Evolutionary conservation across 2,888 invertebrate species (phyloP).

Genomic region (Dendrolimus houi): DNA sequence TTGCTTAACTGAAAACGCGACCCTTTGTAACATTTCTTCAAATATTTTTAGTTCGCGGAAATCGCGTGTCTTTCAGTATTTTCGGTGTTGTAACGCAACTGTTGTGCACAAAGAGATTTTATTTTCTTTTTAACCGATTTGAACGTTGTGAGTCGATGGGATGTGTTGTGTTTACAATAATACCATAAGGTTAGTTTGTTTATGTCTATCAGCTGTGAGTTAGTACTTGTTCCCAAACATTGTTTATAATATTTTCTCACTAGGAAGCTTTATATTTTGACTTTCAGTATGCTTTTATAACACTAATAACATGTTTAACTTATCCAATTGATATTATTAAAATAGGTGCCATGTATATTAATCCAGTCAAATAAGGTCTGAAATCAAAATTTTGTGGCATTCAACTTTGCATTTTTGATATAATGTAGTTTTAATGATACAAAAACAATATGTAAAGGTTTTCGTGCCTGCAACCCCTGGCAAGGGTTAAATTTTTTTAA

Average conservation of each 20-base stretch:
- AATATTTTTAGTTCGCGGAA: conserved; percentile 61
- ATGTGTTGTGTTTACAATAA: conserved; percentile 40
- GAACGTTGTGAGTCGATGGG: conserved; percentile 41
- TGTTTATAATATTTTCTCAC: conserved; percentile 5
- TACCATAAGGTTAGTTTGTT: conserved; percentile 53
- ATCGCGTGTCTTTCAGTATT: conserved; percentile 35
- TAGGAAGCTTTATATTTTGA: no score
- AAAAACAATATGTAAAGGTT: no score
- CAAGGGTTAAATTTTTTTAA: no score
- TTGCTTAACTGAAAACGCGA: conserved; percentile 28
- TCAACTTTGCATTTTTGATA: no score
- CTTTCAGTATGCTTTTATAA: no score
- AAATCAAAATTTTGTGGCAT: no score
- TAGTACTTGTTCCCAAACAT: conserved; percentile 10
- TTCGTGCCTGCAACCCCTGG: no score
- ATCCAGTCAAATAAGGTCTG: no score
- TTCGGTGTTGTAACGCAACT: conserved; percentile 21
- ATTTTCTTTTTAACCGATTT: conserved; percentile 18
- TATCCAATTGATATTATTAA: no score
- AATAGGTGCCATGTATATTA: no score
- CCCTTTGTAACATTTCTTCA: conserved; percentile 39
- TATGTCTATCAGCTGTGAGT: conserved; percentile 50
- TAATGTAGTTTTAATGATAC: no score
- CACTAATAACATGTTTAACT: no score
- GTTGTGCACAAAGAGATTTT: conserved; percentile 37